Evolutionary conservation across 2,113 vertebrate genomes (phyloP).

Genomic region (Scartelaos histophorus): DNA sequence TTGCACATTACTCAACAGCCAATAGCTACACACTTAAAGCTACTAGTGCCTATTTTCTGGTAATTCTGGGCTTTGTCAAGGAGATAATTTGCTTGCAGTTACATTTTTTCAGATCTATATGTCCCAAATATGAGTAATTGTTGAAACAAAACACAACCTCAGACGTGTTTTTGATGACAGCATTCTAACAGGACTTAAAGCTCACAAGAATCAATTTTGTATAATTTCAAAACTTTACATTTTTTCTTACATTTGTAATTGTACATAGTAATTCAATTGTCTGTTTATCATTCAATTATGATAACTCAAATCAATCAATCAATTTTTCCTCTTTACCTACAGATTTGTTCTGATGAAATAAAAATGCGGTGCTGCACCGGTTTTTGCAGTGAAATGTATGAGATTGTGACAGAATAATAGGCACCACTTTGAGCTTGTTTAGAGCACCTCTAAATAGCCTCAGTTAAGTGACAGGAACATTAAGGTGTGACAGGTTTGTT

Average conservation of each 20-base stretch:
- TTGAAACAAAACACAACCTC: no score
- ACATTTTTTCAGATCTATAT: no score
- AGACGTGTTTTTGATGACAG: no score
- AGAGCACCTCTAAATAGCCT: constrained; percentile 33
- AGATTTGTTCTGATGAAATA: constrained; percentile 18
- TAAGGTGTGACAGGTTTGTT: constrained; percentile 19
- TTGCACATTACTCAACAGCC: neutral
- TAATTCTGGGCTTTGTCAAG: neutral
- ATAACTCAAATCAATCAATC: no score
- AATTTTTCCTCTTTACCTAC: neutral
- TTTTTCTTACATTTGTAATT: no score
- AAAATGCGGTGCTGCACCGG: neutral
- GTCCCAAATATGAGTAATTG: no score
- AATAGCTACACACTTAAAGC: neutral
- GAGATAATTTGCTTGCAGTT: neutral
- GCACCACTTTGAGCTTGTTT: constrained; percentile 38
- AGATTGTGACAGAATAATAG: constrained; percentile 16
- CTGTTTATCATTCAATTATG: no score
- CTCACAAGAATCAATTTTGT: no score
- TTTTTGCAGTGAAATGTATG: constrained; percentile 21
- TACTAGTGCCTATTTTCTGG: neutral
- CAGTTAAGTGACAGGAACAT: constrained; percentile 28
- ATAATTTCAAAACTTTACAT: no score
- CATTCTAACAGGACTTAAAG: no score
- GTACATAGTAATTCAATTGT: no score